Evolutionary conservation across 2,888 invertebrate genomes (phyloP).

Genomic region (Adelognathus sp.): DNA sequence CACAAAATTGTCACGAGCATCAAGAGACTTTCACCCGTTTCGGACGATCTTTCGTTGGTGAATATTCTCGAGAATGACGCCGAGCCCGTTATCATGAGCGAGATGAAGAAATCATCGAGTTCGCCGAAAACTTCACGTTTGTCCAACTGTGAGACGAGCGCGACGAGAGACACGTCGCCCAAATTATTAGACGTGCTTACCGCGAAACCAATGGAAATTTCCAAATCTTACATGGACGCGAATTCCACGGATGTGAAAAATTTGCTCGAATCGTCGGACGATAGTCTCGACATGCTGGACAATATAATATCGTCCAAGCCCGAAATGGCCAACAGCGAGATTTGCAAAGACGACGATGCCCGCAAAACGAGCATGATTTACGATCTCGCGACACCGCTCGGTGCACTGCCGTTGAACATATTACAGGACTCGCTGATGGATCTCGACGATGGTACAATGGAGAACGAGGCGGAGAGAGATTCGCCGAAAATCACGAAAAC

Average conservation of each 20-base stretch:
- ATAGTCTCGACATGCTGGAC: constrained; percentile 87
- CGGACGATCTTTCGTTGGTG: constrained; percentile 78
- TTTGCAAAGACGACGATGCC: constrained; percentile 73
- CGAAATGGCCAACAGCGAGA: constrained; percentile 76
- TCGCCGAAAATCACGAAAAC: constrained; percentile 46
- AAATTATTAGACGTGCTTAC: constrained; percentile 47
- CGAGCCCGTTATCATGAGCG: constrained; percentile 68
- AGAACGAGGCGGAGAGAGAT: constrained; percentile 57
- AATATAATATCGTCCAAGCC: constrained; percentile 83
- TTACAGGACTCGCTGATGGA: constrained; percentile 77
- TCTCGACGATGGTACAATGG: constrained; percentile 65
- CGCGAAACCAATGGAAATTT: constrained; percentile 46
- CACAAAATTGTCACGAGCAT: constrained; percentile 67
- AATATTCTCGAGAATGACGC: constrained; percentile 78
- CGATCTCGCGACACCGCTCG: constrained; percentile 76
- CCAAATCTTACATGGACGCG: constrained; percentile 59
- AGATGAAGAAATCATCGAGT: constrained; percentile 63
- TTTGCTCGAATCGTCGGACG: constrained; percentile 84
- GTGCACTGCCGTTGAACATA: constrained; percentile 77
- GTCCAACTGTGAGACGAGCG: constrained; percentile 38
- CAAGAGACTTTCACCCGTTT: constrained; percentile 77
- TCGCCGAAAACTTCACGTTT: constrained; percentile 43
- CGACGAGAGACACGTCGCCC: constrained; percentile 23
- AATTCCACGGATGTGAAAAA: constrained; percentile 65
- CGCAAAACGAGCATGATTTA: constrained; percentile 76